Evolutionary conservation across 2,113 vertebrate genomes (phyloP).

Genomic region (Trematocara zebra): DNA sequence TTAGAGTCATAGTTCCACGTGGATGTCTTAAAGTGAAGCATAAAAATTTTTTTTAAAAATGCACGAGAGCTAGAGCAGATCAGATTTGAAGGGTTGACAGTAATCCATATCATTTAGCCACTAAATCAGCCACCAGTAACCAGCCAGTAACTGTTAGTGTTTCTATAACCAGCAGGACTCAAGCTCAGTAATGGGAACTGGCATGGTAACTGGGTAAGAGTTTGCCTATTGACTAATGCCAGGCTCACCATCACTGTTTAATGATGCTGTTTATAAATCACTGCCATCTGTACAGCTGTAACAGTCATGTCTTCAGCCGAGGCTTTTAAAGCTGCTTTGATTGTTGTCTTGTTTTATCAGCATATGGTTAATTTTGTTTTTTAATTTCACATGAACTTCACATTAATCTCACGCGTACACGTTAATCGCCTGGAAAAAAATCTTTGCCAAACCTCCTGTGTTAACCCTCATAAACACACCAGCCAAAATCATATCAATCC

Average conservation of each 20-base stretch:
- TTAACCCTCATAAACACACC: neutral
- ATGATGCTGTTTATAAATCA: neutral
- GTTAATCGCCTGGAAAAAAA: neutral
- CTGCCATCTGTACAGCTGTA: neutral
- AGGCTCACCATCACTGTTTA: neutral
- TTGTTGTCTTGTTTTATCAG: neutral
- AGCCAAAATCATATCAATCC: neutral
- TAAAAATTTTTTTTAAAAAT: neutral
- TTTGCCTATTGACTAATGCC: neutral
- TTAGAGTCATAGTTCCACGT: neutral
- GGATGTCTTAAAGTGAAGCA: neutral
- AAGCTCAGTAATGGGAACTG: neutral
- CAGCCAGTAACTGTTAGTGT: neutral
- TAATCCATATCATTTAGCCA: neutral
- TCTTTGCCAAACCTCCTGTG: neutral
- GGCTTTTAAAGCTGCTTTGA: neutral
- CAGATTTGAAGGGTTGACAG: neutral
- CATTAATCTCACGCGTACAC: neutral
- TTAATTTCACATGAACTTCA: neutral
- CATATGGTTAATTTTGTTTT: neutral
- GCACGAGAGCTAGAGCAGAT: neutral
- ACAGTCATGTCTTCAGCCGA: neutral
- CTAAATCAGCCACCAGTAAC: neutral
- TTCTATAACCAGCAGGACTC: neutral
- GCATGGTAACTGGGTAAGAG: neutral